phyloP scores from a whole-genome alignment of 2,888 invertebrate genomes.

The Tipula confusa region DNA sequence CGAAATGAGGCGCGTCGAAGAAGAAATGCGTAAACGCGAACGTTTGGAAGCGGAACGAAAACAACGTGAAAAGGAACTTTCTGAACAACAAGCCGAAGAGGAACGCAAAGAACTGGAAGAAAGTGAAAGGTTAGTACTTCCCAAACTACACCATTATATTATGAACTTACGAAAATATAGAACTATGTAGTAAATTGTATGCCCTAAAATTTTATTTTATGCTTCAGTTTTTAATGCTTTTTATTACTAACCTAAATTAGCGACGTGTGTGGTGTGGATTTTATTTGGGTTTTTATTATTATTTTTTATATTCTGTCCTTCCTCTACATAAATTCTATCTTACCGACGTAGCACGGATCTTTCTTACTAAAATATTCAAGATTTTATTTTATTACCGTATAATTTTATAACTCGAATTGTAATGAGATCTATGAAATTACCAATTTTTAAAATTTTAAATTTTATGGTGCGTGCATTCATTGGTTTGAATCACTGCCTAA shows the following conservation, averaged over 20 bases:
- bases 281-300: not conserved
- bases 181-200: constrained; percentile 3
- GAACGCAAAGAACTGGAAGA: constrained; percentile 59
- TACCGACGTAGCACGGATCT: too few relatives aligned
- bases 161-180: not conserved
- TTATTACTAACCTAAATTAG: not conserved
- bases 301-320: too few relatives aligned
- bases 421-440: not conserved
- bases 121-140: constrained; percentile 55
- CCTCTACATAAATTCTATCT: not conserved
- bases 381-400: not conserved
- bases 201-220: not conserved
- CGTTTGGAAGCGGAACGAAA: constrained; percentile 64
- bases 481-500: too few relatives aligned
- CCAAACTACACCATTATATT: not conserved
- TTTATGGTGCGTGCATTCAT: not conserved
- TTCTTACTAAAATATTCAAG: not conserved
- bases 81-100: constrained; percentile 46
- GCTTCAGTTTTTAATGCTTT: not conserved
- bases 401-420: not conserved
- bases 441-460: not conserved
- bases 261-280: not conserved
- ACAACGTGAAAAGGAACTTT: constrained; percentile 56
- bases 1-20: constrained; percentile 81
- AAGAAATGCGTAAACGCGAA: constrained; percentile 77